These are phyloP conservation scores for Cosmia pyralina DNA, from an alignment of 2,888 invertebrate genomes.

Conservation along the genomic window DNA sequence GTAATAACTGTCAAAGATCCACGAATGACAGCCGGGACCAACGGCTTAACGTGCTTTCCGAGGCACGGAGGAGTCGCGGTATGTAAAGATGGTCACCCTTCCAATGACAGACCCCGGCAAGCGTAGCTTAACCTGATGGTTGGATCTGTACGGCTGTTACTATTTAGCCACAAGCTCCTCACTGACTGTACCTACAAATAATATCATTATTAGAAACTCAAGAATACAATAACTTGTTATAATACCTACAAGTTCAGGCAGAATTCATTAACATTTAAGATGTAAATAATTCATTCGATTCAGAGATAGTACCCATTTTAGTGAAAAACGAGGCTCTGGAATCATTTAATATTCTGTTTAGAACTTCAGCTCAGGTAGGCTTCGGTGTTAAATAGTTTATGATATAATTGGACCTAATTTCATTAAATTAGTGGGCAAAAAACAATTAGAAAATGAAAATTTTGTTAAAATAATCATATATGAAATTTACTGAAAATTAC, in stretches of 20 bases:
- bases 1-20: too few species aligned
- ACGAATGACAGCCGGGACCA: too few species aligned
- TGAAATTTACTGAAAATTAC: constrained; percentile 1
- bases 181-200: neutral
- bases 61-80: too few species aligned
- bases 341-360: constrained; percentile 30
- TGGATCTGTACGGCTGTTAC: too few species aligned
- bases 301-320: constrained; percentile 15
- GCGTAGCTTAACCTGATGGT: too few species aligned
- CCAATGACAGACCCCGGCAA: too few species aligned
- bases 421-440: constrained; percentile 1
- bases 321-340: neutral
- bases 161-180: too few species aligned
- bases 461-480: neutral
- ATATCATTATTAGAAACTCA: neutral
- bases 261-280: constrained; percentile 27
- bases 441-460: neutral
- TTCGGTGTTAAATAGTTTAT: constrained; percentile 11
- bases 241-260: constrained; percentile 13
- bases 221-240: constrained; percentile 22
- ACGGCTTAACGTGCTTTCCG: too few species aligned
- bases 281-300: constrained; percentile 24
- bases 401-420: constrained; percentile 10
- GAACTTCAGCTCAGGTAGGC: neutral
- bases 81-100: too few species aligned